phyloP scores from a whole-genome alignment of 2,888 invertebrate genomes.

The Synergus laeviventris region DNA sequence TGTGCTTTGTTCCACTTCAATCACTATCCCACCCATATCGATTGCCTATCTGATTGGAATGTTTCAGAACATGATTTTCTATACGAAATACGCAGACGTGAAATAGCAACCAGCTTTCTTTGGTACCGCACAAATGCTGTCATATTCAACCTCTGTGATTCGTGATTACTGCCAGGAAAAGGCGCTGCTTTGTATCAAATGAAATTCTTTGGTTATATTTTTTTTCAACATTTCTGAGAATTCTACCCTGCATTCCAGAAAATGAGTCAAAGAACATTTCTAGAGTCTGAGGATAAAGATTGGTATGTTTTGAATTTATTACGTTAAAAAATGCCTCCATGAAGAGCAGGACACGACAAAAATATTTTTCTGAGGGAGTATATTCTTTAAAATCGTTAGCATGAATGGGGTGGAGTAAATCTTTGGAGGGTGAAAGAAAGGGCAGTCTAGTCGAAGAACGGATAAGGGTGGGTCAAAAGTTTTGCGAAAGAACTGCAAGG shows the following conservation, averaged over 20 bases:
- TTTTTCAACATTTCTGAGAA: conserved; percentile 11
- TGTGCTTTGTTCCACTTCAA: conserved; percentile 61
- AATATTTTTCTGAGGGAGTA: background rate
- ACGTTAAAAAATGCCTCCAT: background rate
- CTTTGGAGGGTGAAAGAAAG: background rate
- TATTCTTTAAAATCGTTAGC: background rate
- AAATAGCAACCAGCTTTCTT: conserved; percentile 19
- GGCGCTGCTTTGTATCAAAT: conserved; percentile 31
- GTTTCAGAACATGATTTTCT: conserved; percentile 64
- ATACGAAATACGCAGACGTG: conserved; percentile 53
- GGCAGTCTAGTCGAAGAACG: background rate
- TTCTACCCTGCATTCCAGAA: background rate
- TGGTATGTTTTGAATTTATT: background rate
- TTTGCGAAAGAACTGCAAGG: background rate
- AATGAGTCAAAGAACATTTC: background rate
- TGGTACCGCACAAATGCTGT: background rate
- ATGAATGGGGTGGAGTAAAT: background rate
- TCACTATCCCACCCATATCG: conserved; percentile 60
- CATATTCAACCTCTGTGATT: conserved; percentile 31
- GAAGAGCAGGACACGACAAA: background rate
- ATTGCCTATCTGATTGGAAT: conserved; percentile 62
- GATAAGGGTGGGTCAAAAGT: conserved; percentile 3
- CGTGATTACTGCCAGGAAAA: conserved; percentile 31
- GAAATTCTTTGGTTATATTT: conserved; percentile 33
- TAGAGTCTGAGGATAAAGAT: background rate